Evolutionary conservation across 2,797 vertebrate genomes (phyloP).

Genomic region (Botia almorhae): DNA sequence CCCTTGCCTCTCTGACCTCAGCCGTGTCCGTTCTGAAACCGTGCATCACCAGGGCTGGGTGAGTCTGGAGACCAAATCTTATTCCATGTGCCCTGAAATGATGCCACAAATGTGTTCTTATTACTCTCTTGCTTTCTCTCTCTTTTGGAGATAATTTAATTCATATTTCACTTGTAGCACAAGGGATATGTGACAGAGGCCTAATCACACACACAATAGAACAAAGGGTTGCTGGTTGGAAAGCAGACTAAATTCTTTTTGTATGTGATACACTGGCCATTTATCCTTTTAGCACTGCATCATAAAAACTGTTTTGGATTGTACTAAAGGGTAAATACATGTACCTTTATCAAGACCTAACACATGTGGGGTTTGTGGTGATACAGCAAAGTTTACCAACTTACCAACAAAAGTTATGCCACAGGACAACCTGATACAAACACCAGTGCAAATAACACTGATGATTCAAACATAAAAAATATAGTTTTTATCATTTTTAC

Average conservation of each 20-base stretch:
- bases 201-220: slow-evolving; percentile 56
- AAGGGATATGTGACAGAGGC: slow-evolving; percentile 65
- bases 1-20: slow-evolving; percentile 72
- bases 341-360: background rate
- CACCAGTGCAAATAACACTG: slow-evolving; percentile 46
- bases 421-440: background rate
- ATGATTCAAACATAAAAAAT: slow-evolving; percentile 43
- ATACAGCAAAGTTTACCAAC: background rate
- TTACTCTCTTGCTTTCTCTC: slow-evolving; percentile 73
- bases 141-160: slow-evolving; percentile 84
- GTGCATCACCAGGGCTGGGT: slow-evolving; percentile 30
- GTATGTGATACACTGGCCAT: slow-evolving; percentile 6
- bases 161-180: slow-evolving; percentile 91
- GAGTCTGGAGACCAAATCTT: slow-evolving; percentile 73
- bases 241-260: slow-evolving; percentile 30
- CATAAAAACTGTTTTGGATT: slow-evolving; percentile 23
- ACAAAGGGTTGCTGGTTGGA: slow-evolving; percentile 44
- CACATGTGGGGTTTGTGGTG: background rate
- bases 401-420: background rate
- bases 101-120: slow-evolving; percentile 81
- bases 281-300: slow-evolving; percentile 23
- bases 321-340: background rate
- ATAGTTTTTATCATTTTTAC: too few relatives aligned
- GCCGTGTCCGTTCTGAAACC: slow-evolving; percentile 49
- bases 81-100: slow-evolving; percentile 80